These are phyloP conservation scores for Parotocinclus haroldoi DNA, from an alignment of 2,797 vertebrate species.

Conservation along the genomic window DNA sequence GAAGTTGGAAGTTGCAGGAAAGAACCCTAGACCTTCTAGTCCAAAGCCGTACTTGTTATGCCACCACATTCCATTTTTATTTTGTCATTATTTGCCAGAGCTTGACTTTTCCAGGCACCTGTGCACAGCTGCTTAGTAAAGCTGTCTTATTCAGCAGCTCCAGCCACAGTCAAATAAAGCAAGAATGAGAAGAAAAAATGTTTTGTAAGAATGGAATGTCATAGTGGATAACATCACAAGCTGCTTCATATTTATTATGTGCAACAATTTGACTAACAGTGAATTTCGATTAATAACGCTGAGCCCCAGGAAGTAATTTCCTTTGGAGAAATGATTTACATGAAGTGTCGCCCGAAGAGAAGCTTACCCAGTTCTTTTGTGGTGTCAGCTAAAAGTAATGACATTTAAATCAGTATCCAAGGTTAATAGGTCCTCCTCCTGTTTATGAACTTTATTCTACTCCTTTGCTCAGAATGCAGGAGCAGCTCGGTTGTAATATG, in stretches of 20 bases:
- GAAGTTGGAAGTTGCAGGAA: too few species aligned
- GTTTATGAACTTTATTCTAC: conserved; percentile 76
- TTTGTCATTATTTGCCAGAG: conserved; percentile 31
- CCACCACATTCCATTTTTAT: too few species aligned
- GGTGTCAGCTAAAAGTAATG: conserved; percentile 95
- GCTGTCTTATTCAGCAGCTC: conserved; percentile 66
- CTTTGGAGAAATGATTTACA: conserved; percentile 97
- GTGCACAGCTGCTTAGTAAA: conserved; percentile 58
- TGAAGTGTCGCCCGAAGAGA: conserved; percentile 85
- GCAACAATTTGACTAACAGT: conserved; percentile 93
- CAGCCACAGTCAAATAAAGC: conserved; percentile 66
- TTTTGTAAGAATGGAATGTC: conserved; percentile 72
- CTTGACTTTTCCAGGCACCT: conserved; percentile 28
- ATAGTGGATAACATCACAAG: conserved; percentile 79
- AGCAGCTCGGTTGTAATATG: conserved; percentile 39
- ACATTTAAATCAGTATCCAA: conserved; percentile 96
- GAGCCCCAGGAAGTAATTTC: conserved; percentile 96
- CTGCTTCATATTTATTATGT: conserved; percentile 93
- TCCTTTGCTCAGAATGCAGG: conserved; percentile 49
- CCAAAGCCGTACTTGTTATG: too few species aligned
- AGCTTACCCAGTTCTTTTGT: conserved; percentile 78
- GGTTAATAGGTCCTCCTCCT: conserved; percentile 96
- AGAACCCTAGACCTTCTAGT: too few species aligned
- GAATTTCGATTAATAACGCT: conserved; percentile 99
- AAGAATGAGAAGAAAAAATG: conserved; percentile 52